These are phyloP conservation scores for Eurypyga helias DNA, from an alignment of 2,113 vertebrate species.

Conservation along the genomic window DNA sequence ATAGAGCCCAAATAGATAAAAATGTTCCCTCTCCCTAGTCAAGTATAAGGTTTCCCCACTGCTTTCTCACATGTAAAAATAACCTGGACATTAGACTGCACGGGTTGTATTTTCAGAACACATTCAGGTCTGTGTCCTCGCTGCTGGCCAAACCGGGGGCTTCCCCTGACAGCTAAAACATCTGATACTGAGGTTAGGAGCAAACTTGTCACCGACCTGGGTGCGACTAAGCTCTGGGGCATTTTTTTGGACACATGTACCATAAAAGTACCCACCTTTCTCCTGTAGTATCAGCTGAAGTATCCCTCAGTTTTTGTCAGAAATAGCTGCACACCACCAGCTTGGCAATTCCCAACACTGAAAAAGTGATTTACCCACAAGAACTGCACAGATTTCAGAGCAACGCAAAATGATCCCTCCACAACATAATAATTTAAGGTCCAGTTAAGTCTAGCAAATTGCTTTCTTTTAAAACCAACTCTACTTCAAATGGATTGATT, in stretches of 20 bases:
- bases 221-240: not conserved
- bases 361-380: not conserved
- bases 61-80: not conserved
- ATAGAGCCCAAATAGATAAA: not conserved
- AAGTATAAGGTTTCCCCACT: not conserved
- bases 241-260: not conserved
- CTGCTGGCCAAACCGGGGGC: not conserved
- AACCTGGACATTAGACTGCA: not conserved
- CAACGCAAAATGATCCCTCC: not conserved
- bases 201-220: fast-evolving
- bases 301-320: not conserved
- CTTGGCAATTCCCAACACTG: not conserved
- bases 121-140: not conserved
- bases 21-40: not conserved
- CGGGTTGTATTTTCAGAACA: not conserved
- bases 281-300: not conserved
- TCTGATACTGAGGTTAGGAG: not conserved
- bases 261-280: not conserved
- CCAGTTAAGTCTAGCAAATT: not conserved
- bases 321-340: not conserved
- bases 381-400: not conserved
- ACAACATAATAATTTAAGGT: not conserved
- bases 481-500: not conserved
- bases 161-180: not conserved
- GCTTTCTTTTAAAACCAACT: not conserved